Base-by-base conservation (phyloP, 2,888 invertebrate species). In the Pheosia tremula region DNA sequence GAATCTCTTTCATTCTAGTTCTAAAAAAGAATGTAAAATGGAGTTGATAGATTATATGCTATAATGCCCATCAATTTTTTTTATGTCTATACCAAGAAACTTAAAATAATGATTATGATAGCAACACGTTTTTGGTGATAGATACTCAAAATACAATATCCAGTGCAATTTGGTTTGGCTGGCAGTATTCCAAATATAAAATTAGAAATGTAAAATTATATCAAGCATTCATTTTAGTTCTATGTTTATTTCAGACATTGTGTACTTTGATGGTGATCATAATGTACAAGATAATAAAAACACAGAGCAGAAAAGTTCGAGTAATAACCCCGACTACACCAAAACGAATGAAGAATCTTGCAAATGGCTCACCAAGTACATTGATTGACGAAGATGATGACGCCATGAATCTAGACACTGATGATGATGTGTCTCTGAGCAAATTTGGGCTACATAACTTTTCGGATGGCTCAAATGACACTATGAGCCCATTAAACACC, bases 351-450 rank as follows among this genome's bases (percentile, higher is more conserved):
- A 91, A 87, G 67, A 90, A 88, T 66, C 68, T 86, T 24, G 63
- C 68, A 3, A 88, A 84, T 62, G 75, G 78, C 45, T 76, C 83
- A 54, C 68, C 74, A n/a, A 85, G 80, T 67, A 75, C 78, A 39
- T 69, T 81, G 50, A 69, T 81, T 58, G 84, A 87, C 50, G 84
- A 86, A 6, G 85, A 86, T 55, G 89, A 90, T 38, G 89, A 91
- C 59, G 74, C 74, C 60, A 74, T 82, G 66, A 82, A 83, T 56
- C 75, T 88, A 59, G 93, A 93, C 59, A 90, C 91, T 3, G 93
- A 92, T 70, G 91, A 93, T 71, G 93, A 93, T 75, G 92, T 93
- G 10, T 93, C 93, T 41, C 74, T 93, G 0, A 87, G 89, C 72
- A 91, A 92, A 81, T 93, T 89, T 71, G 93, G 93, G 41, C 69